A percentile compares a stretch with the other conserved stretches of the same genome.
Conservation (phyloP, 2,888 invertebrate species). For the Lepeophtheirus nordmannii region DNA sequence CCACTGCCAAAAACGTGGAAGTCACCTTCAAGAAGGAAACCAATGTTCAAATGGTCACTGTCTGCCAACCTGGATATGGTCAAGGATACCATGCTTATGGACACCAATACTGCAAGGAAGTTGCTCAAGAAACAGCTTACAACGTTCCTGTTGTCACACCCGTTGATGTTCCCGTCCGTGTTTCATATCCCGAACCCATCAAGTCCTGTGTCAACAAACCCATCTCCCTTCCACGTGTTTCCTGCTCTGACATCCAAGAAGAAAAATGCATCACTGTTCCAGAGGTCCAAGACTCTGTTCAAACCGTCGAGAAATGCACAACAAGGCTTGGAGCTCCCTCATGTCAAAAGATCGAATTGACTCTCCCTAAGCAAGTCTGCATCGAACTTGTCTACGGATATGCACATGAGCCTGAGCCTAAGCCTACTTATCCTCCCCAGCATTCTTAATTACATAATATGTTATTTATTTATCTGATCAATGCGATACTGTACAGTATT, state of each 20-base stretch:
- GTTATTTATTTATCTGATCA: no score
- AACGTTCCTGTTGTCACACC: slow-evolving; percentile 24
- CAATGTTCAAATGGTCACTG: slow-evolving; percentile 24
- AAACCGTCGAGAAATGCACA: slow-evolving; percentile 17
- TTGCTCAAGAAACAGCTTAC: slow-evolving; percentile 23
- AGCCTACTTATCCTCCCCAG: not conserved
- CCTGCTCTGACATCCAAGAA: slow-evolving; percentile 14
- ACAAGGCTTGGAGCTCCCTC: slow-evolving; percentile 20
- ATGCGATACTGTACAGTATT: no score
- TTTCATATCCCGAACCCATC: slow-evolving; percentile 23
- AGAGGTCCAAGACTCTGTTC: slow-evolving; percentile 18
- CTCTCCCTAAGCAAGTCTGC: slow-evolving; percentile 23
- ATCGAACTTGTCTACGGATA: slow-evolving; percentile 23
- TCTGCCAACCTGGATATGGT: slow-evolving; percentile 24
- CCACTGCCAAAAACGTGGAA: slow-evolving; percentile 24
- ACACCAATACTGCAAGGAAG: slow-evolving; percentile 23
- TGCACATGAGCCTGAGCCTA: slow-evolving; percentile 9
- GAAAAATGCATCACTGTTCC: slow-evolving; percentile 21
- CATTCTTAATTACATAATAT: no score
- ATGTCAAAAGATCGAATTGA: slow-evolving; percentile 22
- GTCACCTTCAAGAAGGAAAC: slow-evolving; percentile 23
- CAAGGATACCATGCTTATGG: slow-evolving; percentile 7
- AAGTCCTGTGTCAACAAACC: slow-evolving; percentile 24
- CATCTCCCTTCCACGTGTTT: slow-evolving; percentile 20
- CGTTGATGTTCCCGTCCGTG: slow-evolving; percentile 16